Evolutionary conservation across 2,797 vertebrate genomes (phyloP), one percentile per base, ranked within the genome.

Genomic region (Apogon hyalosoma): DNA sequence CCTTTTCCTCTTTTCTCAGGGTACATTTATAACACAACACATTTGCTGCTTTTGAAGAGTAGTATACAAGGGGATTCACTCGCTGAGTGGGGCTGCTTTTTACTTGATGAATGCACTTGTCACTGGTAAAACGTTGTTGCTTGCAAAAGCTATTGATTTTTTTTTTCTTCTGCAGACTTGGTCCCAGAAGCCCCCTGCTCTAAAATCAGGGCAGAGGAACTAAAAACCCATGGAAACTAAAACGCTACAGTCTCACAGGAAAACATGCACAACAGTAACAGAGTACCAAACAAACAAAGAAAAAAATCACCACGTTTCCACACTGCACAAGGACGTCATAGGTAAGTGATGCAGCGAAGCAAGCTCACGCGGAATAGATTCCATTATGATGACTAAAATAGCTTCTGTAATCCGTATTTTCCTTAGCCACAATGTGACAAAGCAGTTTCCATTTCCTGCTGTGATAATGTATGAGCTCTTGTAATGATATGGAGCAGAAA

Each of bases 101-200:
- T 61, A 59, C 68, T 75, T 85, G 83, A 88, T 90, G 59, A 89
- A 90, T 86, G 77, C 69, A 80, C 72, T 89, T 63, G 73, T 89
- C 63, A 51, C 65, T 52, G 70, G 63, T 64, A 69, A 86, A 87
- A 83, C 79, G 69, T 70, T 80, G 63, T 65, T 85, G 77, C 68
- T 82, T 7, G 49, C 67, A 62, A 63, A 54, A 77, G 46, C 53
- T 86, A 90, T 86, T 76, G 87, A 90, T 90, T 87, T 88, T 24
- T 24, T 24, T 24, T 81, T 73, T 46, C 73, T 68, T 64, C 63
- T 72, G 50, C 61, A 58, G 67, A 50, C 60, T 62, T 11, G 57
- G 68, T 76, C 76, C 76, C 77, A 70, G 21, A 71, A 62, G 74
- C 57, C 66, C 55, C 14, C 45, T 43, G 67, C 73, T 83, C 75